Percentiles rank a stretch among this genome's conserved stretches.
Evolutionary conservation across 2,113 vertebrate species (phyloP).

Genomic region (Desmodus rotundus): DNA sequence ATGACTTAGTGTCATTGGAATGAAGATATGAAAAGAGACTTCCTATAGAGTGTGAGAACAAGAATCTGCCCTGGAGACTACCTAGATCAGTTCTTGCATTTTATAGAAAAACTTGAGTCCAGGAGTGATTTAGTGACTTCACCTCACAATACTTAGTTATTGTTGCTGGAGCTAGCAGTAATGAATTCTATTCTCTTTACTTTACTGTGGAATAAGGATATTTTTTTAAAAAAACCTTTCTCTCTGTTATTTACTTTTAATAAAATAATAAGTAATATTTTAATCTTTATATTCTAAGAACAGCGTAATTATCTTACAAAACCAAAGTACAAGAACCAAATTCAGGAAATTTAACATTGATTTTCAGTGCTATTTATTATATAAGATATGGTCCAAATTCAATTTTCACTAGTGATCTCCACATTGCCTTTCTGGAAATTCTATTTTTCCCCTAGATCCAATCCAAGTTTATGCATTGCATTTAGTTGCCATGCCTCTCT

Average conservation of each 20-base stretch:
- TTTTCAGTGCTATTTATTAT: not conserved
- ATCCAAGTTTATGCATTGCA: not conserved
- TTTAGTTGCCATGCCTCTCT: not conserved
- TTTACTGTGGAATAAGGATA: not conserved
- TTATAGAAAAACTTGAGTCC: slow-evolving; percentile 13
- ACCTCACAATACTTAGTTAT: not conserved
- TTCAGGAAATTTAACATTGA: not conserved
- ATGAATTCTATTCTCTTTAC: not conserved
- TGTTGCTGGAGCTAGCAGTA: not conserved
- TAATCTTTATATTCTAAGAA: not conserved
- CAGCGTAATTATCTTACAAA: not conserved
- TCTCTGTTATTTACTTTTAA: not conserved
- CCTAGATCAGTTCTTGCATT: not conserved
- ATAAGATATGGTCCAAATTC: not conserved
- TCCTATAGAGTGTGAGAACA: not conserved
- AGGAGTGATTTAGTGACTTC: slow-evolving; percentile 19
- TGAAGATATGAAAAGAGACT: not conserved
- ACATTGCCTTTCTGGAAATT: not conserved
- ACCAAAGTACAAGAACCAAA: not conserved
- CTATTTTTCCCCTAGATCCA: not conserved
- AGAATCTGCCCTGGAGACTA: not conserved
- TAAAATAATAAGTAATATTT: not conserved
- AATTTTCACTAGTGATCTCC: not conserved
- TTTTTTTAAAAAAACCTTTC: not conserved
- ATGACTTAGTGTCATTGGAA: not conserved